phyloP scores from a whole-genome alignment of 2,797 vertebrate genomes.

The Xyrichtys novacula region DNA sequence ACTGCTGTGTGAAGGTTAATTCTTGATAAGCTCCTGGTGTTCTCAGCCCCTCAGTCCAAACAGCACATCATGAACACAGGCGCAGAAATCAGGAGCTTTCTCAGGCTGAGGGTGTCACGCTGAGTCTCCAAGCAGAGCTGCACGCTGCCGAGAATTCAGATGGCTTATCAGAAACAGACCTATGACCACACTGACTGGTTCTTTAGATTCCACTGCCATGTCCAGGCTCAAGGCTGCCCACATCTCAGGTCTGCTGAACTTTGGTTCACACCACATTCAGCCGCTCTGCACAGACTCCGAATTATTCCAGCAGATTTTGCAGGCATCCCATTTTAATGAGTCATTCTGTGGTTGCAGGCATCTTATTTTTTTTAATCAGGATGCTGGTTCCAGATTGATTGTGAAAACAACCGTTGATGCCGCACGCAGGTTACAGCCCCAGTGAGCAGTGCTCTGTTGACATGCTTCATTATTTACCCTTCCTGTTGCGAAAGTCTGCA shows the following conservation, averaged over 20 bases:
- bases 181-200: constrained; percentile 64
- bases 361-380: constrained; percentile 48
- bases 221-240: constrained; percentile 48
- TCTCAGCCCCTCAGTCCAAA: constrained; percentile 54
- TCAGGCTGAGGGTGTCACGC: constrained; percentile 48
- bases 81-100: constrained; percentile 66
- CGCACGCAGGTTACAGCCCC: constrained; percentile 50
- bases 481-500: constrained; percentile 65
- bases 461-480: constrained; percentile 73
- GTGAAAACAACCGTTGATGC: constrained; percentile 58
- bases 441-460: constrained; percentile 62
- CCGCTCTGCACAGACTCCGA: constrained; percentile 12
- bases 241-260: constrained; percentile 60
- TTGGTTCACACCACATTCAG: constrained; percentile 41
- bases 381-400: constrained; percentile 56
- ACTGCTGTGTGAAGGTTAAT: constrained; percentile 72
- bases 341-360: constrained; percentile 37
- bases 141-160: constrained; percentile 60
- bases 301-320: constrained; percentile 26
- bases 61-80: constrained; percentile 53
- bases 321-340: constrained; percentile 38
- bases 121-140: constrained; percentile 48
- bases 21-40: constrained; percentile 65
- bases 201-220: constrained; percentile 62
- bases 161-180: constrained; percentile 71